Evolutionary conservation across 2,113 vertebrate species (phyloP).

Genomic region (Passer montanus): DNA sequence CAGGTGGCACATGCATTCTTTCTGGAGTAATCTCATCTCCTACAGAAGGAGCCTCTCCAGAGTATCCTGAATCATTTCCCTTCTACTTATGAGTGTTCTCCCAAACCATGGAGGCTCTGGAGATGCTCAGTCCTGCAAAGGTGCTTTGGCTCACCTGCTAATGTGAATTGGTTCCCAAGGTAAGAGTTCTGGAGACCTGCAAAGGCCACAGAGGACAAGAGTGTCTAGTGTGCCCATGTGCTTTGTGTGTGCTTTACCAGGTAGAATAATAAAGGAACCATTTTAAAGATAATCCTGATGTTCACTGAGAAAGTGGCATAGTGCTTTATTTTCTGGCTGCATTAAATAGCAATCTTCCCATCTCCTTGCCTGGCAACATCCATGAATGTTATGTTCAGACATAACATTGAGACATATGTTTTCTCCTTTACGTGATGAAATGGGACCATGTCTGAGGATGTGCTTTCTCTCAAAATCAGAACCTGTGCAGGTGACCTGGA

Average conservation of each 20-base stretch:
- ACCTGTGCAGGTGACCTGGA: background rate
- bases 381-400: background rate
- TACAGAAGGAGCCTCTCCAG: background rate
- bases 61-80: background rate
- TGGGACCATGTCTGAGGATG: background rate
- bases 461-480: background rate
- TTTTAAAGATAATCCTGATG: background rate
- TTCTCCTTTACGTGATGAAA: background rate
- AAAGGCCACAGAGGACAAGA: background rate
- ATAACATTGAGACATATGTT: background rate
- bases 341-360: background rate
- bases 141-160: background rate
- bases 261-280: background rate
- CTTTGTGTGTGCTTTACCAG: background rate
- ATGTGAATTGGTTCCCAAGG: background rate
- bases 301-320: background rate
- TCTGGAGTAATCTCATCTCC: background rate
- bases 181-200: background rate
- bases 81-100: background rate
- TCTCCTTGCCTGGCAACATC: background rate
- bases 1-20: background rate
- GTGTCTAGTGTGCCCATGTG: fast-evolving
- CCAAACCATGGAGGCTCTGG: background rate
- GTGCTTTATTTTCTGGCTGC: background rate
- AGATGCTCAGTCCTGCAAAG: background rate